phyloP scores from a whole-genome alignment of 1,140 invertebrate genomes.

The Drosophila persimilis region DNA sequence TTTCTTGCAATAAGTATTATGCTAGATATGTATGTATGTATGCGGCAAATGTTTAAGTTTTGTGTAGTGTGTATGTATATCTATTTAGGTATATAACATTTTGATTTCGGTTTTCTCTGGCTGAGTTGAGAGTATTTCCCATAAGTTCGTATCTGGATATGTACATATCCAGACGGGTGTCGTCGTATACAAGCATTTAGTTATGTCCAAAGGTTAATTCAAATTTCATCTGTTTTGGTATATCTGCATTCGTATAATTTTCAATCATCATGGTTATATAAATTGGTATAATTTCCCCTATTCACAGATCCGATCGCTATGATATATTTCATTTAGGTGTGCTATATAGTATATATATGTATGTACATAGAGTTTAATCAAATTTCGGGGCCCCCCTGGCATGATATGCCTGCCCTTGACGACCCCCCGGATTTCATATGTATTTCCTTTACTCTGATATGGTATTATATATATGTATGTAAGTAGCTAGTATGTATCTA shows the following conservation, averaged over 20 bases:
- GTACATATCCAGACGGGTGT: constrained; percentile 26
- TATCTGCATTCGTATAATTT: constrained; percentile 62
- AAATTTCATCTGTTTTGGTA: constrained; percentile 65
- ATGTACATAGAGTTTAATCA: constrained; percentile 25
- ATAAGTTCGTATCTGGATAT: constrained; percentile 7
- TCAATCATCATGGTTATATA: constrained; percentile 64
- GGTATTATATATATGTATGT: constrained; percentile 35
- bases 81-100: constrained; percentile 72
- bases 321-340: constrained; percentile 40
- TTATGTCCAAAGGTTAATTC: constrained; percentile 50
- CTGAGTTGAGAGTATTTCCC: constrained; percentile 20
- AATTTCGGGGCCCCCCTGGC: constrained; percentile 6
- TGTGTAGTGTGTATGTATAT: constrained; percentile 29
- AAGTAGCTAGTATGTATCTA: constrained; percentile 6
- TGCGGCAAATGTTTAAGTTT: constrained; percentile 24
- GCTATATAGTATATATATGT: constrained; percentile 37
- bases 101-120: constrained; percentile 70
- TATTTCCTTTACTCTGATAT: constrained; percentile 41
- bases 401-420: constrained; percentile 24
- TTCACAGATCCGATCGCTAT: constrained; percentile 72
- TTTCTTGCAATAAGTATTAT: constrained; percentile 43
- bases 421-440: constrained; percentile 16
- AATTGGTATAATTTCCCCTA: constrained; percentile 77
- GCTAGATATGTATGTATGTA: constrained; percentile 29
- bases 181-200: constrained; percentile 76